Evolutionary conservation across 2,113 vertebrate genomes (phyloP).

Genomic region (Dinomys branickii): DNA sequence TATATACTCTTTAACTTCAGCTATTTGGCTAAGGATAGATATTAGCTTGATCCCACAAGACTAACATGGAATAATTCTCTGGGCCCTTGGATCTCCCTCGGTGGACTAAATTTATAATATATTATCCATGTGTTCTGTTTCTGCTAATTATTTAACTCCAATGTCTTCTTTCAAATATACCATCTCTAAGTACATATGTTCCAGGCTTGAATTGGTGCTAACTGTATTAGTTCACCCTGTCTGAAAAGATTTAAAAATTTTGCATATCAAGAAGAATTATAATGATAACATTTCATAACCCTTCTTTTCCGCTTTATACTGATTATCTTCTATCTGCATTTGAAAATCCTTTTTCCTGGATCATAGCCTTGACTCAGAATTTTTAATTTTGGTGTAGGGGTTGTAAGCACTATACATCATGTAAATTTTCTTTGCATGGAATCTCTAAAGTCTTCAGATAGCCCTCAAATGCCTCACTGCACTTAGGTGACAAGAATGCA

Average conservation of each 20-base stretch:
- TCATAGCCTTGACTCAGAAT: background rate
- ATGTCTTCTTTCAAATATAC: background rate
- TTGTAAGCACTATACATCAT: background rate
- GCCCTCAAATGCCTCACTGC: background rate
- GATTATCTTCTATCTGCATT: background rate
- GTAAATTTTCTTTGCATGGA: background rate
- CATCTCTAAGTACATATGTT: background rate
- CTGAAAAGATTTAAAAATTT: conserved; percentile 3
- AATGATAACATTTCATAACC: background rate
- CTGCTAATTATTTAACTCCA: background rate
- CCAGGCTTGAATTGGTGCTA: background rate
- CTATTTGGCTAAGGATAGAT: background rate
- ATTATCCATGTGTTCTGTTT: conserved; percentile 25
- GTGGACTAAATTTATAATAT: background rate
- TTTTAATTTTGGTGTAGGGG: background rate
- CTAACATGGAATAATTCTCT: background rate
- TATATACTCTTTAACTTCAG: background rate
- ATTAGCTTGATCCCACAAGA: background rate
- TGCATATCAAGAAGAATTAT: background rate
- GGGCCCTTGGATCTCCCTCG: background rate
- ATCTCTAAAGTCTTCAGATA: background rate
- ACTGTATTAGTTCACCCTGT: background rate
- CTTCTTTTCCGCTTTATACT: background rate
- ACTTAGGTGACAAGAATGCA: background rate
- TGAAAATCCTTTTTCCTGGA: background rate